Evolutionary conservation across 2,797 vertebrate species (phyloP).

Genomic region (Neomorphus geoffroyi): DNA sequence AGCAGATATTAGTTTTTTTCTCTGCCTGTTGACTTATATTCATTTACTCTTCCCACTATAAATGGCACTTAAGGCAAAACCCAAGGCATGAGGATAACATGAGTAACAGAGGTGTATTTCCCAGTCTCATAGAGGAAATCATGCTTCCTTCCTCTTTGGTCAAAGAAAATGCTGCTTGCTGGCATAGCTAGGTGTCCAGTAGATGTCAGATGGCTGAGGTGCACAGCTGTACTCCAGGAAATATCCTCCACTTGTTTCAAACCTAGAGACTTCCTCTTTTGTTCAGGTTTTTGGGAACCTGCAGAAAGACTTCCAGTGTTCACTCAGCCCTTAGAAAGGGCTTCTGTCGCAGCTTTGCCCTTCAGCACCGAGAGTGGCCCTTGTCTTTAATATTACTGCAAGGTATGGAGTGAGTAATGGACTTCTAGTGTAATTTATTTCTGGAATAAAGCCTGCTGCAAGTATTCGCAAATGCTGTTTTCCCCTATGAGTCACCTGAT

Average conservation of each 20-base stretch:
- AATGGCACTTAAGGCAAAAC: background rate
- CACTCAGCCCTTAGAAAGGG: background rate
- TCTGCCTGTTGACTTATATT: background rate
- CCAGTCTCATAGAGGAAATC: background rate
- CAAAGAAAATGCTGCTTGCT: background rate
- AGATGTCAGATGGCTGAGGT: background rate
- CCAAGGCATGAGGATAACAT: background rate
- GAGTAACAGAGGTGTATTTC: background rate
- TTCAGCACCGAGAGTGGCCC: background rate
- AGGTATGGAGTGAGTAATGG: background rate
- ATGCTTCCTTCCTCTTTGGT: background rate
- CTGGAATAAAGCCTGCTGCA: background rate
- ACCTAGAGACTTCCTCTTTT: background rate
- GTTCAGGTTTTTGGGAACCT: background rate
- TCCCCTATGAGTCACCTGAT: background rate
- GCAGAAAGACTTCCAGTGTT: background rate
- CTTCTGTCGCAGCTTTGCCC: fast-evolving
- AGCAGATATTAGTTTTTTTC: background rate
- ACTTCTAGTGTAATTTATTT: background rate
- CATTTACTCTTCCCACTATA: background rate
- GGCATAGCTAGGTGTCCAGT: background rate
- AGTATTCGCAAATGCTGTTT: background rate
- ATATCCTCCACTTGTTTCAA: background rate
- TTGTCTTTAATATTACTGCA: background rate
- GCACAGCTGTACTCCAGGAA: background rate